phyloP scores from a whole-genome alignment of 2,888 invertebrate genomes.

The Macroteleia sp. region DNA sequence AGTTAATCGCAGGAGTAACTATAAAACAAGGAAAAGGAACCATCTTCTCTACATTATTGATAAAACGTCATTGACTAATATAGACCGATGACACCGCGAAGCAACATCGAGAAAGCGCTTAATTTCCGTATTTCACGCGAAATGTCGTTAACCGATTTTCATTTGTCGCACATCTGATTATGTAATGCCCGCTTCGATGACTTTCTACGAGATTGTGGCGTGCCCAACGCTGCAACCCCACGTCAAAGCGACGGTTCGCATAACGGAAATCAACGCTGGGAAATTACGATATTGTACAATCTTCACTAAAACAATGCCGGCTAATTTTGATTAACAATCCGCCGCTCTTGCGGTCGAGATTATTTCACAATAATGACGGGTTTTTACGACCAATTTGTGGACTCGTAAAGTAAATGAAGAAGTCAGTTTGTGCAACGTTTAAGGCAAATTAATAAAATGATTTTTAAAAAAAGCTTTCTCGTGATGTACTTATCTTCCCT shows the following conservation, averaged over 20 bases:
- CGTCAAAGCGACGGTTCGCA: conserved; percentile 1
- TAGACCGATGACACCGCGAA: conserved; percentile 21
- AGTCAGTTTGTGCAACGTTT: conserved; percentile 1
- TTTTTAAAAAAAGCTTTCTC: no score
- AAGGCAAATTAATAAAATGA: neutral
- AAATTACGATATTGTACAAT: conserved; percentile 46
- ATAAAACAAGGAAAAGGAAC: no score
- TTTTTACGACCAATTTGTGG: conserved; percentile 16
- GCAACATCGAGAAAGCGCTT: neutral
- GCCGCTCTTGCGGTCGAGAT: conserved; percentile 10
- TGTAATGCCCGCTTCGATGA: conserved; percentile 40
- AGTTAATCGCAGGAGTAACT: no score
- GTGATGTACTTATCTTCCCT: no score
- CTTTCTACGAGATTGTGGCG: conserved; percentile 55
- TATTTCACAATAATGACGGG: neutral
- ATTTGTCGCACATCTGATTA: conserved; percentile 42
- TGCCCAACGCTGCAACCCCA: conserved; percentile 25
- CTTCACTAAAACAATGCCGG: conserved; percentile 11
- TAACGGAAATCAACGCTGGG: conserved; percentile 17
- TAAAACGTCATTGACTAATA: conserved; percentile 11
- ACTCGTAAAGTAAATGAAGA: conserved; percentile 1
- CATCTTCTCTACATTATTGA: conserved; percentile 5
- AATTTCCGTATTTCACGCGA: conserved; percentile 58
- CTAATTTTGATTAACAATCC: conserved; percentile 18
- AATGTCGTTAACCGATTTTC: conserved; percentile 35